phyloP scores from a whole-genome alignment of 2,888 invertebrate species.

The Tachystola acroxantha region DNA sequence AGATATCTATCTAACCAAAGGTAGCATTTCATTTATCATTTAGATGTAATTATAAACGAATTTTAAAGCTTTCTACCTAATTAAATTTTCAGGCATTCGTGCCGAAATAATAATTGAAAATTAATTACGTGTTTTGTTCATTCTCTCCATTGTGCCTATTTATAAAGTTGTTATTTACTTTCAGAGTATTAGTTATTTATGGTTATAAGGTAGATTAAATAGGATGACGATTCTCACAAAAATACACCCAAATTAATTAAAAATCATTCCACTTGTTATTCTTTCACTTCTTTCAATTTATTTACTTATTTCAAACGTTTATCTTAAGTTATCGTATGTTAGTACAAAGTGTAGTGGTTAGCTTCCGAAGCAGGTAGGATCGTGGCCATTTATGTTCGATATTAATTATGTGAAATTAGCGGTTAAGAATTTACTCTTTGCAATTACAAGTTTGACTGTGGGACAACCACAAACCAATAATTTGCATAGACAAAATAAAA shows the following conservation, averaged over 20 bases:
- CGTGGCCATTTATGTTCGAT: constrained; percentile 71
- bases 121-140: constrained; percentile 2
- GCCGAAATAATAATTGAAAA: constrained; percentile 6
- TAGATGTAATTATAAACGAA: no score
- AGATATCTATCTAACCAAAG: no score
- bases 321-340: constrained; percentile 46
- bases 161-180: constrained; percentile 54
- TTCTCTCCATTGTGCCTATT: constrained; percentile 59
- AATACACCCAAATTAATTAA: constrained; percentile 20
- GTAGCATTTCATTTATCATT: no score
- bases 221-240: constrained; percentile 47
- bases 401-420: constrained; percentile 57
- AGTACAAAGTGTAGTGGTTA: constrained; percentile 68
- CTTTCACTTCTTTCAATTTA: constrained; percentile 51
- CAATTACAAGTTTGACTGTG: constrained; percentile 51
- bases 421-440: constrained; percentile 56
- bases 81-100: not conserved
- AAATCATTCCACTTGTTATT: constrained; percentile 67
- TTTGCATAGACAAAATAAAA: constrained; percentile 69
- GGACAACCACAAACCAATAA: constrained; percentile 56
- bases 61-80: not conserved
- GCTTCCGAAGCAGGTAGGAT: constrained; percentile 54
- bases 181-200: constrained; percentile 52
- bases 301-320: constrained; percentile 32
- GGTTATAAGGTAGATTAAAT: constrained; percentile 35